Base-by-base conservation (phyloP, 2,797 vertebrate genomes). In the Thripadectes ignobilis region DNA sequence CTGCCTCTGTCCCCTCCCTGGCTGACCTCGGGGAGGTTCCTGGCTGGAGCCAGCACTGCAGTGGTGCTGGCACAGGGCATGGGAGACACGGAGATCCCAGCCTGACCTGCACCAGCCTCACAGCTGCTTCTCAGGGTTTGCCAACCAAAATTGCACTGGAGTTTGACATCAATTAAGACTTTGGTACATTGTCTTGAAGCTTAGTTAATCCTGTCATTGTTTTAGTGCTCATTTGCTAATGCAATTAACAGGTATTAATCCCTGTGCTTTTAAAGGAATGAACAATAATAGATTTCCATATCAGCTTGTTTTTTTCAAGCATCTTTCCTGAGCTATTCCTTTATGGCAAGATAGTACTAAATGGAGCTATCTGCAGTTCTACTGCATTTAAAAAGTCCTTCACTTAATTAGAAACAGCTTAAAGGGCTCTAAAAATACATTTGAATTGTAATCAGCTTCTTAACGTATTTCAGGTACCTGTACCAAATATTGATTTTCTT, bases 61-160 rank as follows among this genome's bases (percentile, higher is more conserved):
- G 23, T 5, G 51, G 9, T 30, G 39, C 41, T 59, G 76, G 39
- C 68, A 21, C 26, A 2, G 1, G 1, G 26, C 24, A 12, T 12
- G 46, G 36, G 23, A 32, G 32, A 27, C 22, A 9, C 20, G 39
- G 45, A 75, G 51, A 58, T n/a, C 48, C 14, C 7, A 4, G 9
- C 21, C 67, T 32, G 32, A 48, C 15, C 51, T 14, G 24, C 49
- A 2, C 38, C 24, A 14, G 41, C 24, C 2, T 19, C 45, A 2
- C 6, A 26, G 38, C 68, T 27, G 72, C 54, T 68, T 39, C 48
- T 34, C 41, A 10, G 32, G 14, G 24, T 17, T 29, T 52, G 23
- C 48, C 62, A 8, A 2, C 13, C 0, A 0, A 29, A 15, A 23
- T 24, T 85, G 29, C 69, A 39, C 12, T 23, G 34, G 21, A 39